Evolutionary conservation across 2,888 invertebrate species (phyloP), one percentile per base, ranked within the genome.

Genomic region (Parochlus steinenii): DNA sequence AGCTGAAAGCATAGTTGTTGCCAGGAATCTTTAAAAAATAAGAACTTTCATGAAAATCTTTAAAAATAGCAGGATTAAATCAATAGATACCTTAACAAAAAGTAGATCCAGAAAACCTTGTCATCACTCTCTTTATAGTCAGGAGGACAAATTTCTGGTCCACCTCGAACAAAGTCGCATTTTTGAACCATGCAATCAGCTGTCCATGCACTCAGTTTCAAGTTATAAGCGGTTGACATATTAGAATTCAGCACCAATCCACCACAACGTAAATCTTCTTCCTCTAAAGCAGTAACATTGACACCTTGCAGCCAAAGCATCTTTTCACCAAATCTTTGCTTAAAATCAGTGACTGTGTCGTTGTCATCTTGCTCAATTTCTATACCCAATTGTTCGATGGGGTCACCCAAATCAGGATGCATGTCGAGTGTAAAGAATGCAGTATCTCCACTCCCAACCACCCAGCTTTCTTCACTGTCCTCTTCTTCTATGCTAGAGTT

Each of bases 91-190:
- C 56, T 48, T 41, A 87, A 50, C 35, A 74, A 57, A 52, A 87
- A 83, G 52, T 89, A 87, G 40, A 79, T 67, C 71, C 82, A 85
- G 52, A 87, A 87, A 3, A 78, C 72, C 45, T 67, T 71, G 48
- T 76, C 76, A 42, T 77, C 77, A 38, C 75, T 76, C 49, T 78
- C 76, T 52, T 74, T 76, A 49, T 76, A 81, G 55, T 80, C 78
- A 11, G 80, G 79, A 29, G 80, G 80, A 48, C 81, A 81, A 41
- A 77, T 69, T 52, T 75, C 74, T 14, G 79, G 79, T 7, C 79
- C 80, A 46, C 79, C 78, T 48, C 65, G 62, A 58, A 73, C 69
- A 50, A 81, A 81, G 41, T 71, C 69, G 53, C 80, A 81, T 51
- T 73, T 75, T 50, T 80, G 79, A 31, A 80, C 69, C 67, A 80